Base-by-base conservation (phyloP, 2,888 invertebrate species). In the Chorisops tibialis region DNA sequence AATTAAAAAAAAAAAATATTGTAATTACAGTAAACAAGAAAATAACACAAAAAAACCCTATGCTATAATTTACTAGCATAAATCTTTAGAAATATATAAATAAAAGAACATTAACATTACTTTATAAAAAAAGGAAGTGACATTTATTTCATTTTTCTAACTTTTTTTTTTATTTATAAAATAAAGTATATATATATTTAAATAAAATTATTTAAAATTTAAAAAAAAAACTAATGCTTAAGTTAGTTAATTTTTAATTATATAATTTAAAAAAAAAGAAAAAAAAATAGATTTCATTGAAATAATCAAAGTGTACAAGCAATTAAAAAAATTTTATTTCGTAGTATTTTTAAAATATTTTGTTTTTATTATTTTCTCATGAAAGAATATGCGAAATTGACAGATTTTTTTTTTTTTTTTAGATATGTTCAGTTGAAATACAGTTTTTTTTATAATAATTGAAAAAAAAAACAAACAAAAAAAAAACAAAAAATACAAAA, bases 261-360 rank as follows among this genome's bases (percentile, higher is more conserved):
- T n/a, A n/a, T 58, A 47, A 47, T 58, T 56, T 24, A 56, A 56
- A 56, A 52, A 11, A 6, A 16, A 35, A 52, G n/a, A 43, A 24
- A 43, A 18, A 52, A 38, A 52, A 12, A 37, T 24, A 24, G 21
- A 48, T 48, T 54, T 54, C 41, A 24, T 54, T 41, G 24, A 41
- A 54, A 7, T 54, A 58, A 47, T 58, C 47, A 30, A 58, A 47
- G 47, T 58, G 58, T 58, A 58, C 58, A 58, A 58, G 58, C 58
- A 58, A 58, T 58, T 58, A 30, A 45, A 47, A 24, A 22, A 30
- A 30, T 51, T 35, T 37, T 37, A 18, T 51, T 51, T 37, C 22
- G 16, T 51, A 30, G 16, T 51, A 21, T 30, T 56, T 43, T 56
- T 41, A 22, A n/a, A n/a, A 24, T 11, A 7, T 30, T 43, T 56